Percentiles rank a stretch among this genome's conserved stretches.
Conservation (phyloP, 92 coral and sea anemone genomes). For the Parazoanthus atlanticus region DNA sequence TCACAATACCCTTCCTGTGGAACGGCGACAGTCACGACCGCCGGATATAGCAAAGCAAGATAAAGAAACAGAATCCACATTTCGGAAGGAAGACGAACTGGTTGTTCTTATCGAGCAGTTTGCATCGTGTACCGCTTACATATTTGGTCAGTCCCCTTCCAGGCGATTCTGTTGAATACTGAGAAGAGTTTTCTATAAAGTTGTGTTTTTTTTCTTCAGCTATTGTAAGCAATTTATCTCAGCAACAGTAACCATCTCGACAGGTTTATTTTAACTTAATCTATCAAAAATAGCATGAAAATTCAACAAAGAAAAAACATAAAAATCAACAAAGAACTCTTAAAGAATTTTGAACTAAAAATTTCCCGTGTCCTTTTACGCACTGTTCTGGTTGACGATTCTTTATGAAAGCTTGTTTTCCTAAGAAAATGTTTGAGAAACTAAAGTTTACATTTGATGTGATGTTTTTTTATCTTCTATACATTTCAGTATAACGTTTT, state of each 20-base stretch:
- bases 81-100: background rate
- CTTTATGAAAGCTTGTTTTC: background rate
- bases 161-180: background rate
- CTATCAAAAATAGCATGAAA: no score
- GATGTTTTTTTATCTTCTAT: background rate
- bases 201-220: no score
- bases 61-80: background rate
- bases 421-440: background rate
- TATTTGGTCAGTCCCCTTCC: no score
- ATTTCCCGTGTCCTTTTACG: background rate
- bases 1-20: slow-evolving; percentile 19
- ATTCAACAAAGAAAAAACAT: no score
- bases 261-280: background rate
- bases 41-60: background rate
- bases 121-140: background rate
- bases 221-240: background rate
- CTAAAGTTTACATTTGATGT: background rate
- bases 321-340: background rate
- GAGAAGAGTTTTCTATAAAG: background rate
- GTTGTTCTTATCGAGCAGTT: background rate
- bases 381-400: no score
- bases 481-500: background rate
- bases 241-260: background rate
- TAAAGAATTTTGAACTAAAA: background rate
- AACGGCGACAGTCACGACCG: background rate